Evolutionary conservation across 1,140 invertebrate species (phyloP).

Genomic region (Apis laboriosa): DNA sequence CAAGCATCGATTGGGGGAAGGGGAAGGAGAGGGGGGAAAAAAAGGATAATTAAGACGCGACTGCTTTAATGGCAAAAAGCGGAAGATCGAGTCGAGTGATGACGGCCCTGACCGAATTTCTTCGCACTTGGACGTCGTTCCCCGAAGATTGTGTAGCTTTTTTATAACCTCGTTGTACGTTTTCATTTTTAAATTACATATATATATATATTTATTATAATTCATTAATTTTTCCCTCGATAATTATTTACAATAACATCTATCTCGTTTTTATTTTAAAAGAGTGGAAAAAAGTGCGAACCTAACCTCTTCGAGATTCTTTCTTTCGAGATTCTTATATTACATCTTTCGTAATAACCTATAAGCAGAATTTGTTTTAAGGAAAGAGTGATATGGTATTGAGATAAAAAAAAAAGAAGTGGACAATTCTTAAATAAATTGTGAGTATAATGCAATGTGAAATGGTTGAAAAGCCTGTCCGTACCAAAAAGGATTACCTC

Average conservation of each 20-base stretch:
- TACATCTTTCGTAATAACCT: too few species aligned
- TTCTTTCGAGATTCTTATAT: too few species aligned
- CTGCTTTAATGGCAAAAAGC: slow-evolving; percentile 42
- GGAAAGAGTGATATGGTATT: not conserved
- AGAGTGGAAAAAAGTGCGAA: not conserved
- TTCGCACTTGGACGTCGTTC: slow-evolving; percentile 23
- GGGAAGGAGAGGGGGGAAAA: not conserved
- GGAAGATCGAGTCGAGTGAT: slow-evolving; percentile 35
- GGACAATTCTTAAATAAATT: not conserved
- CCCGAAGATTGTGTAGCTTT: not conserved
- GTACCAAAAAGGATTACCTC: slow-evolving; percentile 30
- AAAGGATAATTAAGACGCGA: slow-evolving; percentile 51
- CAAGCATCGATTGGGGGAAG: slow-evolving; percentile 10
- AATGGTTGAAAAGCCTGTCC: not conserved
- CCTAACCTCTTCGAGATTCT: not conserved
- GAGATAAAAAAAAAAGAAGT: too few species aligned
- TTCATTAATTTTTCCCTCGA: too few species aligned
- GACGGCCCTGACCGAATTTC: slow-evolving; percentile 63
- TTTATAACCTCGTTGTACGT: too few species aligned
- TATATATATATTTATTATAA: too few species aligned
- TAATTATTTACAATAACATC: too few species aligned
- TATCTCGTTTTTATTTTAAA: too few species aligned
- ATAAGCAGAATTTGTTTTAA: not conserved
- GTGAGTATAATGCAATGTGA: too few species aligned
- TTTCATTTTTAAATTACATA: too few species aligned